A percentile compares a stretch with the other conserved stretches of the same genome.
Evolutionary conservation across 92 coral and sea anemone genomes (phyloP).

Genomic region (Phenganax stokvisi): DNA sequence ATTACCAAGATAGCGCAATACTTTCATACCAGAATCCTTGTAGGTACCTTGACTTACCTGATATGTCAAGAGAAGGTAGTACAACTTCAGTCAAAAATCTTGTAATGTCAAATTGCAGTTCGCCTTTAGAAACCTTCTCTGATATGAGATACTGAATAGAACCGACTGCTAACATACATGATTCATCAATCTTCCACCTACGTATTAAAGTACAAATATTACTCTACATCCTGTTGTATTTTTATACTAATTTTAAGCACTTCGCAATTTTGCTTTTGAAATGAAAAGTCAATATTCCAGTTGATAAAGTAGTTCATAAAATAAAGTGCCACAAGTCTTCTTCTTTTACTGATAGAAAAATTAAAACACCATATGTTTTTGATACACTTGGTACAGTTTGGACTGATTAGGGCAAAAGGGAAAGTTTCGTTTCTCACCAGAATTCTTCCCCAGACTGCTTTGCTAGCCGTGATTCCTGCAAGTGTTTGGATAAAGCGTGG

Average conservation of each 20-base stretch:
- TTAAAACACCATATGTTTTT: no score
- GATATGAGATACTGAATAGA: slow-evolving; percentile 81
- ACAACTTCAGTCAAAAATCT: slow-evolving; percentile 86
- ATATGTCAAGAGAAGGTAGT: slow-evolving; percentile 66
- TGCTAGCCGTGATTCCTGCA: slow-evolving; percentile 64
- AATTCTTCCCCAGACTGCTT: slow-evolving; percentile 65
- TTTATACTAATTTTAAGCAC: not conserved
- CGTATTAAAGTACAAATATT: not conserved
- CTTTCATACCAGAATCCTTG: not conserved
- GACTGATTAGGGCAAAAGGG: no score
- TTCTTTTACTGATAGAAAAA: no score
- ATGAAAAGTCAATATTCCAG: no score
- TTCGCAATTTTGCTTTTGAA: no score
- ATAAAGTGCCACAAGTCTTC: no score
- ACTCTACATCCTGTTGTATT: not conserved
- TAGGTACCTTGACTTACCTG: slow-evolving; percentile 51
- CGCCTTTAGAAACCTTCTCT: slow-evolving; percentile 74
- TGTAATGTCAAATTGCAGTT: slow-evolving; percentile 58
- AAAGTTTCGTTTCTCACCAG: slow-evolving; percentile 45
- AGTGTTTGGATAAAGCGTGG: slow-evolving; percentile 67
- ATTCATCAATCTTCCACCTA: slow-evolving; percentile 98
- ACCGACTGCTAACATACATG: slow-evolving; percentile 95
- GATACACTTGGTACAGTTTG: no score
- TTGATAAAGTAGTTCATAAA: no score
- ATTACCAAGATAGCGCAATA: not conserved